Conservation (phyloP, 2,888 invertebrate genomes). For the Apodemia duryi region DNA sequence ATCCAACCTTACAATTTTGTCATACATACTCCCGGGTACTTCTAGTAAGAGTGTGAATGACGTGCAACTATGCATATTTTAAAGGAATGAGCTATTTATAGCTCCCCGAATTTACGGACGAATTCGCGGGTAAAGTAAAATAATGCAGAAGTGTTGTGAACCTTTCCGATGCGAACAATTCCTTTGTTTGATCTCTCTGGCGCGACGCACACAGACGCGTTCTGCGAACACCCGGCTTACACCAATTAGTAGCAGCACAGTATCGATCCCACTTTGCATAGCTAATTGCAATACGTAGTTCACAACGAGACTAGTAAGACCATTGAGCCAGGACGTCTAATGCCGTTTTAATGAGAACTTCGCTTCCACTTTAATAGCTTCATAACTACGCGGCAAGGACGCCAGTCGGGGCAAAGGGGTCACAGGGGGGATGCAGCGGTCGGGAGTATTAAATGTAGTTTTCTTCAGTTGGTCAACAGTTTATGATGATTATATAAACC, state of each 20-base stretch:
- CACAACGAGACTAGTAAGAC: slow-evolving; percentile 5
- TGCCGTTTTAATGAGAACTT: slow-evolving; percentile 7
- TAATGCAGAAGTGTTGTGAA: too few species aligned
- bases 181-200: neutral
- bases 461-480: neutral
- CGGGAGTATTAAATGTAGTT: neutral
- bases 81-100: too few species aligned
- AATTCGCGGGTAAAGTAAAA: too few species aligned
- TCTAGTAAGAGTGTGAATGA: too few species aligned
- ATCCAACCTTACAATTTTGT: too few species aligned
- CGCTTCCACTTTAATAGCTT: slow-evolving; percentile 10
- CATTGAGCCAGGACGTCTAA: slow-evolving; percentile 11
- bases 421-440: neutral
- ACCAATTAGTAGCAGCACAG: slow-evolving; percentile 17
- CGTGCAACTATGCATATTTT: too few species aligned
- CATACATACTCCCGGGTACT: too few species aligned
- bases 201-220: neutral
- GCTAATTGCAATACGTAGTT: slow-evolving; percentile 2
- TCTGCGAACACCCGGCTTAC: slow-evolving; percentile 14
- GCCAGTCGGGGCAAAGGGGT: neutral
- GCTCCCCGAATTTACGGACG: too few species aligned
- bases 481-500: neutral
- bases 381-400: slow-evolving; percentile 2
- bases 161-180: neutral
- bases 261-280: slow-evolving; percentile 21